A percentile compares a stretch with the other conserved stretches of the same genome.
These are phyloP conservation scores for Semicossyphus pulcher DNA, from an alignment of 2,113 vertebrate genomes.

Conservation along the genomic window DNA sequence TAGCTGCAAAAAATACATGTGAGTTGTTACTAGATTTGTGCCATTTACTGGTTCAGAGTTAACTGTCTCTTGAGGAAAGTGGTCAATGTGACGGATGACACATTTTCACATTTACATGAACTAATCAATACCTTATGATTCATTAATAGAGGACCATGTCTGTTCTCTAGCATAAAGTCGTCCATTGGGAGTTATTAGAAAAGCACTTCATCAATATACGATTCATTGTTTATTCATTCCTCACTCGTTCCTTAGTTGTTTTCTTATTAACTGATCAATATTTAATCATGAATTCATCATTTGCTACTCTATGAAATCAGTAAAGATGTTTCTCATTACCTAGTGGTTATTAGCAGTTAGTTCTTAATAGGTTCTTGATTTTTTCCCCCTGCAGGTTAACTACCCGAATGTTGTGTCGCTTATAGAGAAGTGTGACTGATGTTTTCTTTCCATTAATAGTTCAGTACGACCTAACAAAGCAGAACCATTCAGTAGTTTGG, in stretches of 20 bases:
- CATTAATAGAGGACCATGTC: neutral
- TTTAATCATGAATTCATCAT: neutral
- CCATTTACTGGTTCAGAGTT: no score
- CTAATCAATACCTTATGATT: neutral
- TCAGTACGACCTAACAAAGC: constrained; percentile 3
- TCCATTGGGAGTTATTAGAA: neutral
- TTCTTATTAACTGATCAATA: neutral
- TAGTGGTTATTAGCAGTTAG: no score
- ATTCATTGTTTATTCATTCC: neutral
- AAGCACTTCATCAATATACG: neutral
- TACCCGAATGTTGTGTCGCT: no score
- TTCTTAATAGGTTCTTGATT: neutral
- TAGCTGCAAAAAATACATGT: neutral
- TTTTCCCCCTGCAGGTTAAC: no score
- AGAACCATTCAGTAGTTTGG: constrained; percentile 39
- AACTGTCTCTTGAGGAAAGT: neutral
- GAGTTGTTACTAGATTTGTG: no score
- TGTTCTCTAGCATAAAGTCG: neutral
- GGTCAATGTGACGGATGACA: neutral
- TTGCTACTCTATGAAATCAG: neutral
- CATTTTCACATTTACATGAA: neutral
- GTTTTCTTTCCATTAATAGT: neutral
- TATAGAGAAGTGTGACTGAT: neutral
- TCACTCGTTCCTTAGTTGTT: neutral
- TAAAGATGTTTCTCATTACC: neutral